These are phyloP conservation scores for Acanthosepion lycidas DNA, from an alignment of 2,888 invertebrate species.

Conservation along the genomic window DNA sequence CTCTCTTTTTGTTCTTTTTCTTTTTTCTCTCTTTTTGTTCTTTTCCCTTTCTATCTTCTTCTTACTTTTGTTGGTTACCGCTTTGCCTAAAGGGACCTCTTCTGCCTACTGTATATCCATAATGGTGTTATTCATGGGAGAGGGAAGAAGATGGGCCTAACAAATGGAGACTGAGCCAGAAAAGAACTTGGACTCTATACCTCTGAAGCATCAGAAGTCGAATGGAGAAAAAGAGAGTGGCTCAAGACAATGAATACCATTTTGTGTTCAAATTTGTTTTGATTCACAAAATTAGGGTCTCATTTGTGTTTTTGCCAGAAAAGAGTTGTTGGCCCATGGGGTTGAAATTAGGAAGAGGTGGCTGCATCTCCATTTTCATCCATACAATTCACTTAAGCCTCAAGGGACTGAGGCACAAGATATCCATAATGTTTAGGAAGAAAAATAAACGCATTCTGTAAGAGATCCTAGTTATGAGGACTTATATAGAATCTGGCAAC, in stretches of 20 bases:
- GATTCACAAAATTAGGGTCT: not conserved
- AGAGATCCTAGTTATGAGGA: not conserved
- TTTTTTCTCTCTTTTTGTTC: too few species aligned
- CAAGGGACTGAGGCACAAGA: not conserved
- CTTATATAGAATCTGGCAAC: not conserved
- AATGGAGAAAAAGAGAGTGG: not conserved
- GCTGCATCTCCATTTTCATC: not conserved
- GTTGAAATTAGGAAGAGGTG: not conserved
- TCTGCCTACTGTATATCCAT: not conserved
- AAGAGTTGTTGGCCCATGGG: not conserved
- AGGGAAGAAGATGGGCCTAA: not conserved
- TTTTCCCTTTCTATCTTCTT: not conserved
- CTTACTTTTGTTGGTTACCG: not conserved
- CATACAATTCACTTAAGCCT: not conserved
- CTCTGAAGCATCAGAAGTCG: not conserved
- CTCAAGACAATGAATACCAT: not conserved
- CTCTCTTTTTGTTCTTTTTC: not conserved
- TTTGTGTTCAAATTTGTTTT: not conserved
- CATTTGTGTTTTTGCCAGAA: conserved; percentile 33
- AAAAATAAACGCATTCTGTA: not conserved
- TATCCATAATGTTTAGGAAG: not conserved
- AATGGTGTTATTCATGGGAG: not conserved
- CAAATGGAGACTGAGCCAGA: not conserved
- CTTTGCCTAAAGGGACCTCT: not conserved
- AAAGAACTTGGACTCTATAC: not conserved